A percentile compares a stretch with the other conserved stretches of the same genome.
These are phyloP conservation scores for Drosophila yooni DNA, from an alignment of 2,888 invertebrate species.

Conservation along the genomic window DNA sequence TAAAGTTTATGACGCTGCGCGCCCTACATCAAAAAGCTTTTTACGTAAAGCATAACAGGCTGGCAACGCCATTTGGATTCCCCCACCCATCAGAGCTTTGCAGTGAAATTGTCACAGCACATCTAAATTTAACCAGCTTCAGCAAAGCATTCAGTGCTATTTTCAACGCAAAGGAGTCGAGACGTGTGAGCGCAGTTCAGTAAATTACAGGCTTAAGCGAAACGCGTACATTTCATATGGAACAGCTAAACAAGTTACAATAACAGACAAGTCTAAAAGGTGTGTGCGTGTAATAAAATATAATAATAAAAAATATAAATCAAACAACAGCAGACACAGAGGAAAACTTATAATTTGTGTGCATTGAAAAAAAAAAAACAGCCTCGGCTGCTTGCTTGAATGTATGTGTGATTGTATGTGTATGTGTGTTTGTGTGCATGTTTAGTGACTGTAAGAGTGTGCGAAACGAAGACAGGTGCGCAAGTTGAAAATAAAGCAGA, in stretches of 20 bases:
- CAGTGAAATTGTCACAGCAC: conserved; percentile 26
- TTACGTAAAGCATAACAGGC: not conserved
- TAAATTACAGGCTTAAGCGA: conserved; percentile 27
- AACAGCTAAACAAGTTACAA: conserved; percentile 38
- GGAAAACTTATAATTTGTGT: conserved; percentile 32
- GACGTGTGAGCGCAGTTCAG: conserved; percentile 36
- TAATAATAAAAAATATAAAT: conserved; percentile 8
- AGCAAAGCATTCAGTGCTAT: conserved; percentile 33
- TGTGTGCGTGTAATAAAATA: conserved; percentile 33
- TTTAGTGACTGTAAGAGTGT: conserved; percentile 37
- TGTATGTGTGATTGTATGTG: conserved; percentile 21
- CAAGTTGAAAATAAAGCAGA: conserved; percentile 39
- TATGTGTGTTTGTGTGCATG: conserved; percentile 10
- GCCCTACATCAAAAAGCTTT: conserved; percentile 19
- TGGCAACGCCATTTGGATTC: conserved; percentile 40
- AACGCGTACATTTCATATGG: conserved; percentile 46
- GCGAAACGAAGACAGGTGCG: conserved; percentile 57
- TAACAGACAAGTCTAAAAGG: conserved; percentile 34
- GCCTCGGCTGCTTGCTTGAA: conserved; percentile 20
- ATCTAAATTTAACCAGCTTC: conserved; percentile 32
- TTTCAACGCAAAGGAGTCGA: conserved; percentile 45
- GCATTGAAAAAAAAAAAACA: conserved; percentile 41
- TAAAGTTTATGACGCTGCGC: conserved; percentile 6
- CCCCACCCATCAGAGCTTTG: conserved; percentile 37
- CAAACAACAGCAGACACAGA: conserved; percentile 22